phyloP scores from a whole-genome alignment of 2,113 vertebrate genomes.

The Siniperca chuatsi region DNA sequence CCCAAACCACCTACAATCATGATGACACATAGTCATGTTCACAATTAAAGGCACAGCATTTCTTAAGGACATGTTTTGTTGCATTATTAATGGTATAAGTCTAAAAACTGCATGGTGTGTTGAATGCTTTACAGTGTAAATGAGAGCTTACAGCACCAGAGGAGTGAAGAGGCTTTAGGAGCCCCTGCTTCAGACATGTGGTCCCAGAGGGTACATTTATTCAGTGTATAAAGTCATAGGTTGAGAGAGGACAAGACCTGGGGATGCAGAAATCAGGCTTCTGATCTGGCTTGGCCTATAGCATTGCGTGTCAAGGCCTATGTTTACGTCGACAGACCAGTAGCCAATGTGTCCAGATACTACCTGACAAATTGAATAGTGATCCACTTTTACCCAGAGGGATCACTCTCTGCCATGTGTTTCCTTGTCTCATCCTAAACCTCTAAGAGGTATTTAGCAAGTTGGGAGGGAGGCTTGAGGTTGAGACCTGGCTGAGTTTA shows the following conservation, averaged over 20 bases:
- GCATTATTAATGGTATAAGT: not conserved
- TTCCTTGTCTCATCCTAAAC: slow-evolving; percentile 71
- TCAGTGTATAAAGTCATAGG: slow-evolving; percentile 26
- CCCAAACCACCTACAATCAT: slow-evolving; percentile 9
- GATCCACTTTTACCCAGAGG: slow-evolving; percentile 30
- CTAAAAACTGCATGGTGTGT: slow-evolving; percentile 1
- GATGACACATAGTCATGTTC: slow-evolving; percentile 9
- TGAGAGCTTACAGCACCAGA: not conserved
- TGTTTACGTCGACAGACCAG: slow-evolving; percentile 27
- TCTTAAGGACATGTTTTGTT: not conserved
- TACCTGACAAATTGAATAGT: slow-evolving; percentile 19
- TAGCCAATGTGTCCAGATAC: slow-evolving; percentile 24
- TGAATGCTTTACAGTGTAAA: slow-evolving; percentile 40
- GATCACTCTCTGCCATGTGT: slow-evolving; percentile 41
- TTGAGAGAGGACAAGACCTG: not conserved
- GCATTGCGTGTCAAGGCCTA: not conserved
- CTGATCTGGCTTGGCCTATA: not conserved
- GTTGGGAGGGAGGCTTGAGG: slow-evolving; percentile 51
- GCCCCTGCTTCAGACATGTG: slow-evolving; percentile 5
- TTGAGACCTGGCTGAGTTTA: slow-evolving; percentile 68
- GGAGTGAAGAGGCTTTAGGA: slow-evolving; percentile 13
- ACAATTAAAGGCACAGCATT: slow-evolving; percentile 15
- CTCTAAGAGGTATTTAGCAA: slow-evolving; percentile 80
- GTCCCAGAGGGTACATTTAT: slow-evolving; percentile 22
- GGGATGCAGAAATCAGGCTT: slow-evolving; percentile 14